phyloP scores from a whole-genome alignment of 92 coral and sea anemone species.

The Porites evermanni region DNA sequence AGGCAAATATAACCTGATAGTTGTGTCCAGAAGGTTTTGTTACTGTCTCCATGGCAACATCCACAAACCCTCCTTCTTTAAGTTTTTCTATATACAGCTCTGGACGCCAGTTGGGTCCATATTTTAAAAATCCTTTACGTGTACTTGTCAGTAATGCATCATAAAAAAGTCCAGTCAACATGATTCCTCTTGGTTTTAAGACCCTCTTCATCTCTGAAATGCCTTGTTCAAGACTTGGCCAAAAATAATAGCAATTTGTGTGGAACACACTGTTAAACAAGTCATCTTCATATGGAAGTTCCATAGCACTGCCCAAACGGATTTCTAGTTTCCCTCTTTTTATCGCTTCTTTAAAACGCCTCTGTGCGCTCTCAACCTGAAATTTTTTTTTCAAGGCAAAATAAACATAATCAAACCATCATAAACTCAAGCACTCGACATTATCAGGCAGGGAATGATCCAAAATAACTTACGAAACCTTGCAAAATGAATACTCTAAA shows the following conservation, averaged over 20 bases:
- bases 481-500: too few species aligned
- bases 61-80: constrained; percentile 2
- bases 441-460: too few species aligned
- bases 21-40: not conserved
- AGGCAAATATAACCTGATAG: constrained; percentile 8
- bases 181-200: constrained; percentile 35
- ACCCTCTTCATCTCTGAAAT: constrained; percentile 33
- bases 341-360: not conserved
- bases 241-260: constrained; percentile 45
- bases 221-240: constrained; percentile 36
- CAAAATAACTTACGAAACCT: too few species aligned
- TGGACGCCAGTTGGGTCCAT: constrained; percentile 20
- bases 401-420: too few species aligned
- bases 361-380: constrained; percentile 4
- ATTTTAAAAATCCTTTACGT: constrained; percentile 8
- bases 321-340: constrained; percentile 12
- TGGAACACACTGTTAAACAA: constrained; percentile 43
- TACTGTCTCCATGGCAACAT: constrained; percentile 20
- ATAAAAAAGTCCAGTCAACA: constrained; percentile 6
- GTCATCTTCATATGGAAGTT: constrained; percentile 11
- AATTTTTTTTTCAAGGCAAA: not conserved
- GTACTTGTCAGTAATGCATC: not conserved
- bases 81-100: constrained; percentile 18
- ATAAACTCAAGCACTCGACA: not conserved
- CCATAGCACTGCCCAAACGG: constrained; percentile 17